Evolutionary conservation across 2,797 vertebrate species (phyloP).

Genomic region (Phataginus tricuspis): DNA sequence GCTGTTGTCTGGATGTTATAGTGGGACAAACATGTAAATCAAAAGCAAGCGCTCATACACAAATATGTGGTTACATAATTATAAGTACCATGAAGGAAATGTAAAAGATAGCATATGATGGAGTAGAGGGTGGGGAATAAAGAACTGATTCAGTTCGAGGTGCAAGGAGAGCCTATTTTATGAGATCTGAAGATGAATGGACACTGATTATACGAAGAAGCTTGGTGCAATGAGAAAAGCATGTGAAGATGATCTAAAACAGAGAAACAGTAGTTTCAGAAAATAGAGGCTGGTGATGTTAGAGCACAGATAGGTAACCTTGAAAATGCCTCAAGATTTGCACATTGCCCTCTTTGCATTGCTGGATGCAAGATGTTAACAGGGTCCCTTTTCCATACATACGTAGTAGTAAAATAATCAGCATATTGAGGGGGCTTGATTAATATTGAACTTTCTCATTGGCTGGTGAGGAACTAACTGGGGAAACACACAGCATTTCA

Average conservation of each 20-base stretch:
- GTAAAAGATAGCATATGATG: background rate
- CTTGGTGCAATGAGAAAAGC: background rate
- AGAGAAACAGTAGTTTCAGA: background rate
- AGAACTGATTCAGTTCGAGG: background rate
- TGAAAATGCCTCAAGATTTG: background rate
- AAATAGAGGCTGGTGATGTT: background rate
- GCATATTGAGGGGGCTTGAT: background rate
- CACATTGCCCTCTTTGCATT: background rate
- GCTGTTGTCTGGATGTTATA: background rate
- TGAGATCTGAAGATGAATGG: background rate
- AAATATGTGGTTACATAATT: background rate
- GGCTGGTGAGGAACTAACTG: background rate
- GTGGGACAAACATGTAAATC: background rate
- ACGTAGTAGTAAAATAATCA: background rate
- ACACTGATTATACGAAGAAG: background rate
- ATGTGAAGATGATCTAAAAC: background rate
- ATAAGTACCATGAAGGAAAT: background rate
- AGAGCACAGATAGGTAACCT: background rate
- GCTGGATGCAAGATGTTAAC: background rate
- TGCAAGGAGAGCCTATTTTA: background rate
- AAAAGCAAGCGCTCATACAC: background rate
- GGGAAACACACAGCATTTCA: background rate
- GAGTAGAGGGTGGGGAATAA: background rate
- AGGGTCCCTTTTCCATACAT: background rate
- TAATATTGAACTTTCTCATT: background rate